Conservation (phyloP, 2,888 invertebrate species). For the Drosophila mettleri region DNA sequence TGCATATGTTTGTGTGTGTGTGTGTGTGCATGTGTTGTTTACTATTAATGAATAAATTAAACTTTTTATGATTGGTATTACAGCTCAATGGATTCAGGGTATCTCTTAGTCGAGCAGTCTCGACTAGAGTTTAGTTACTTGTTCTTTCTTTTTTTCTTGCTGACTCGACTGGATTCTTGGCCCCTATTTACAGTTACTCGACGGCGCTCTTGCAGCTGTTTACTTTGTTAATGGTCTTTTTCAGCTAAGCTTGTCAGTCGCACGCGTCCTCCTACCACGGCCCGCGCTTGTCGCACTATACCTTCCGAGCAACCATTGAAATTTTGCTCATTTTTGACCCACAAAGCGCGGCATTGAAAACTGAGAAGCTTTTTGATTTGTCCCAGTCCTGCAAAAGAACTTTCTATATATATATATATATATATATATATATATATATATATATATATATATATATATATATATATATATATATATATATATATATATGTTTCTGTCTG, state of each 20-base stretch:
- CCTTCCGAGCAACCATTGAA: constrained; percentile 46
- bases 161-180: constrained; percentile 61
- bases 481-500: constrained; percentile 40
- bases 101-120: too few relatives aligned
- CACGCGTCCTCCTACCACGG: constrained; percentile 44
- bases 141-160: constrained; percentile 47
- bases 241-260: constrained; percentile 74
- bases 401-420: constrained; percentile 21
- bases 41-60: too few relatives aligned
- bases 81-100: too few relatives aligned
- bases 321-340: constrained; percentile 74
- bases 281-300: neutral
- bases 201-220: constrained; percentile 71
- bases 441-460: constrained; percentile 26
- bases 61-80: too few relatives aligned
- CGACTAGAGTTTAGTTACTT: too few relatives aligned
- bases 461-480: constrained; percentile 21
- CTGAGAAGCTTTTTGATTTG: constrained; percentile 67
- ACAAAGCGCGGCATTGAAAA: constrained; percentile 66
- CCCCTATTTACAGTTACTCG: constrained; percentile 52
- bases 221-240: constrained; percentile 81
- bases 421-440: constrained; percentile 23
- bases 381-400: constrained; percentile 26
- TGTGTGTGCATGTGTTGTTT: too few relatives aligned
- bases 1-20: too few relatives aligned